These are phyloP conservation scores for Rhinolophus sinicus DNA, from an alignment of 2,113 vertebrate species.

Conservation along the genomic window DNA sequence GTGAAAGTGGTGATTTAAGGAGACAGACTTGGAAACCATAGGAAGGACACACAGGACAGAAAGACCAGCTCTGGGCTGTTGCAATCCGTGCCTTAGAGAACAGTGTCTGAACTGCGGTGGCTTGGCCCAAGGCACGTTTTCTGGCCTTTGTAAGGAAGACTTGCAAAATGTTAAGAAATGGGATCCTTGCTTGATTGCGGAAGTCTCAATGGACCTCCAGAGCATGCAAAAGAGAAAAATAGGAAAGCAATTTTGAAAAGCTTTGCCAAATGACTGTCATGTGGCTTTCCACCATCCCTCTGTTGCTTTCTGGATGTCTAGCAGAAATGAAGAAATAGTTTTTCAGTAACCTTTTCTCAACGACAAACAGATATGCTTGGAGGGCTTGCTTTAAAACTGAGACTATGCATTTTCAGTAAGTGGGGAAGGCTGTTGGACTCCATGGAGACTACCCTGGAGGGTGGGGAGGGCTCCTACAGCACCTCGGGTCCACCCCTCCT, in stretches of 20 bases:
- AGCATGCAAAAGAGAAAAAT: constrained; percentile 8
- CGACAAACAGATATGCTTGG: neutral
- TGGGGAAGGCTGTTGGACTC: neutral
- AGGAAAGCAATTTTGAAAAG: neutral
- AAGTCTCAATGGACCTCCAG: neutral
- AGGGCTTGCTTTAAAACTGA: neutral
- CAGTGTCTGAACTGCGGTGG: neutral
- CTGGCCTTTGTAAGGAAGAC: constrained; percentile 36
- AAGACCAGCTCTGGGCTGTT: neutral
- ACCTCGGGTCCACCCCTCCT: neutral
- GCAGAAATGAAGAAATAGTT: constrained; percentile 1
- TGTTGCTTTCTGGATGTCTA: neutral
- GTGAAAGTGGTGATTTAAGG: neutral
- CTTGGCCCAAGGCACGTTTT: neutral
- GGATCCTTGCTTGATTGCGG: neutral
- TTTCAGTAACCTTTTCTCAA: neutral
- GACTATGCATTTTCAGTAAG: neutral
- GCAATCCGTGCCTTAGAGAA: constrained; percentile 42
- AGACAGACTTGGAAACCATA: neutral
- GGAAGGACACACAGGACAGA: neutral
- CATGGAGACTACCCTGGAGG: neutral
- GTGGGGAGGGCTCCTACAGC: accelerated
- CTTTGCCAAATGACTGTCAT: neutral
- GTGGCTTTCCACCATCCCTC: neutral
- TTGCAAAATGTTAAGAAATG: constrained; percentile 42